A percentile compares a stretch with the other conserved stretches of the same genome.
Conservation (phyloP, 2,797 vertebrate genomes). For the Ataeniobius toweri region DNA sequence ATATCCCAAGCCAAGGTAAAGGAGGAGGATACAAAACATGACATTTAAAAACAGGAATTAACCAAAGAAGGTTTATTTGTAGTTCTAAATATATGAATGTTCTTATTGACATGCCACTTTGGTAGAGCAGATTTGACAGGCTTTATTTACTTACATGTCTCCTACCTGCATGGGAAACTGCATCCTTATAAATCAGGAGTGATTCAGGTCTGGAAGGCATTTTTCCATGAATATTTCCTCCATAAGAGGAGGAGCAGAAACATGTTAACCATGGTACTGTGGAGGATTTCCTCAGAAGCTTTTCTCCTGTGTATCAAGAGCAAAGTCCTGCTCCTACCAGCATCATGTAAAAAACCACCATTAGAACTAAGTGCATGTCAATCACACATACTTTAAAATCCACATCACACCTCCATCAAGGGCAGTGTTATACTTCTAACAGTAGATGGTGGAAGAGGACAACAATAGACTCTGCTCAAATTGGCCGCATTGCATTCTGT, state of each 20-base stretch:
- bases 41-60: background rate
- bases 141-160: background rate
- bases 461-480: background rate
- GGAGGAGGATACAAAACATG: background rate
- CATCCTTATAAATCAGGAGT: background rate
- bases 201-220: background rate
- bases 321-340: background rate
- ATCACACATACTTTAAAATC: background rate
- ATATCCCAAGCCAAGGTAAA: background rate
- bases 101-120: background rate
- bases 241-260: background rate
- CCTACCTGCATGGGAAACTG: background rate
- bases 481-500: background rate
- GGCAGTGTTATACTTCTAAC: background rate
- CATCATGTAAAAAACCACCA: background rate
- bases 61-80: background rate
- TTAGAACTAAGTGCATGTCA: background rate
- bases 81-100: background rate
- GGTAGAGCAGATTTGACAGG: background rate
- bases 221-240: no score
- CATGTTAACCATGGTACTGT: background rate
- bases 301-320: background rate
- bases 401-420: background rate
- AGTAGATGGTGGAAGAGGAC: constrained; percentile 46
- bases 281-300: background rate